A percentile compares a stretch with the other conserved stretches of the same genome.
phyloP scores from a whole-genome alignment of 2,888 invertebrate species.

The Keiferia lycopersicella region DNA sequence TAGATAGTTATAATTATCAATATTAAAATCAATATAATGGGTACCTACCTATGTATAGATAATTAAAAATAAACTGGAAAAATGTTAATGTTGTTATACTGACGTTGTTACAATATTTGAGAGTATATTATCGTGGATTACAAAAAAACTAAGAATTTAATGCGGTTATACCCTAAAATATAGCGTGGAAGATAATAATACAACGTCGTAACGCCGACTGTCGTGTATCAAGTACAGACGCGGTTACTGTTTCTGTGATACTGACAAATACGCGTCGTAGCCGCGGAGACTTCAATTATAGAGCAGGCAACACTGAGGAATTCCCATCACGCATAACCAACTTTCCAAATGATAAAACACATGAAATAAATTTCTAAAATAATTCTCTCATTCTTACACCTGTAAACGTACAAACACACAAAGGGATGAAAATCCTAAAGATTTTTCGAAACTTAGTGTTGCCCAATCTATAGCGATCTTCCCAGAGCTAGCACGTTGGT shows the following conservation, averaged over 20 bases:
- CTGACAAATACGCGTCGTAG: constrained; percentile 38
- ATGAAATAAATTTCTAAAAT: not conserved
- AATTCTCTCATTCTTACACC: not conserved
- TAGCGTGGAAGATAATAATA: constrained; percentile 70
- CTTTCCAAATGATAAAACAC: not conserved
- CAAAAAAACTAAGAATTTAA: constrained; percentile 62
- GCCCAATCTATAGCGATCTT: not conserved
- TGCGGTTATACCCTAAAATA: constrained; percentile 55
- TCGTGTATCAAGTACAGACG: constrained; percentile 27
- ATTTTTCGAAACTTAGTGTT: not conserved
- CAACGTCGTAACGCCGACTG: constrained; percentile 49
- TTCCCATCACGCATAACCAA: no score
- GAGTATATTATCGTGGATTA: constrained; percentile 77
- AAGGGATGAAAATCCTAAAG: not conserved
- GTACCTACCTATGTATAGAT: constrained; percentile 59
- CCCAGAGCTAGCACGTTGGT: constrained; percentile 23
- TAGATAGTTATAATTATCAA: constrained; percentile 70
- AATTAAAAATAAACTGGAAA: constrained; percentile 70
- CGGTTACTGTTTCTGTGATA: constrained; percentile 54
- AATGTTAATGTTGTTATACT: constrained; percentile 81
- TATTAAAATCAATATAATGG: constrained; percentile 60
- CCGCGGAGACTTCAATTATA: constrained; percentile 2
- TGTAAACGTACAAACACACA: constrained; percentile 1
- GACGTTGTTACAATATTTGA: constrained; percentile 82
- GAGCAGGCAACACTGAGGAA: not conserved